Evolutionary conservation across 2,888 invertebrate genomes (phyloP).

Genomic region (Pedicia rivosa): DNA sequence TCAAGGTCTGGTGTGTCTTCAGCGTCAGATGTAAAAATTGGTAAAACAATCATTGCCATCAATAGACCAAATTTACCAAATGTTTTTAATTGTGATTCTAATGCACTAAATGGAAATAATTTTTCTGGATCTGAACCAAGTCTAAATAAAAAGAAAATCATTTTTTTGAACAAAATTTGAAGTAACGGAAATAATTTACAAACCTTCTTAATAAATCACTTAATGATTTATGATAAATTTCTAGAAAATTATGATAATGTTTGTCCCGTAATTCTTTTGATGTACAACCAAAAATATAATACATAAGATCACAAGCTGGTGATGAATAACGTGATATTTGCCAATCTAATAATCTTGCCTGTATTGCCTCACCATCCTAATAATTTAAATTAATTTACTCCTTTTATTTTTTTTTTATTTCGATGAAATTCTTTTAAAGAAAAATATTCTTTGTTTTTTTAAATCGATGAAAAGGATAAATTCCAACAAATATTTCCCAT

Average conservation of each 20-base stretch:
- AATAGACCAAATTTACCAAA: constrained; percentile 21
- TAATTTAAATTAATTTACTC: too few relatives aligned
- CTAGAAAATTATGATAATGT: constrained; percentile 17
- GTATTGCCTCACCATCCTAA: constrained; percentile 13
- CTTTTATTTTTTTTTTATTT: too few relatives aligned
- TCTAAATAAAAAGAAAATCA: constrained; percentile 15
- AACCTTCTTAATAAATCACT: constrained; percentile 18
- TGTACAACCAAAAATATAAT: constrained; percentile 23
- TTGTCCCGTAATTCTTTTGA: constrained; percentile 17
- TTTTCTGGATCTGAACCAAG: constrained; percentile 17
- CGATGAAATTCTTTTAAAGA: too few relatives aligned
- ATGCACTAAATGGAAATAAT: constrained; percentile 17
- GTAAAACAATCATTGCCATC: constrained; percentile 22
- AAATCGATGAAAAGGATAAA: too few relatives aligned
- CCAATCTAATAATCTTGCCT: constrained; percentile 24
- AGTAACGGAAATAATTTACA: background rate
- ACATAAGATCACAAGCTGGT: constrained; percentile 22
- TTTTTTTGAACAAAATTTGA: too few relatives aligned
- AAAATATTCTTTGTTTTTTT: too few relatives aligned
- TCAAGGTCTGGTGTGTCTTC: constrained; percentile 23
- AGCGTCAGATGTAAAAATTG: constrained; percentile 19
- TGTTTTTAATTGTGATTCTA: constrained; percentile 18
- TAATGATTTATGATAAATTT: constrained; percentile 19
- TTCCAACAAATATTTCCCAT: too few relatives aligned
- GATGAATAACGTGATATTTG: constrained; percentile 24